Conservation (phyloP, 2,888 invertebrate genomes). For the Labia minor region DNA sequence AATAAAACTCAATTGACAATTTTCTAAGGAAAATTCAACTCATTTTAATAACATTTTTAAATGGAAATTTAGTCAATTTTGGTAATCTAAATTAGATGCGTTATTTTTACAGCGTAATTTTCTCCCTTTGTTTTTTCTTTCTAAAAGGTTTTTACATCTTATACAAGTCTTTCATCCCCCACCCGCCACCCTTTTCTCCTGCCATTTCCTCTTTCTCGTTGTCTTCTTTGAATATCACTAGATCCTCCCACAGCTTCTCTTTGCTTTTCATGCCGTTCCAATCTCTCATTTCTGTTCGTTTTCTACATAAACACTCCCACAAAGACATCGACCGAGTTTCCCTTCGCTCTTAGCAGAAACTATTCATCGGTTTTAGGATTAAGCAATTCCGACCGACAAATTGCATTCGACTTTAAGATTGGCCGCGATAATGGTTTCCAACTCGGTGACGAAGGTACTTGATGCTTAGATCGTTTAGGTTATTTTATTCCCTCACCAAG, state of each 20-base stretch:
- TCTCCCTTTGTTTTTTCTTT: too few relatives aligned
- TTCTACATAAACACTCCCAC: background rate
- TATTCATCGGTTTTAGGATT: constrained; percentile 13
- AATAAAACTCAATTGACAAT: too few relatives aligned
- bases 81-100: too few relatives aligned
- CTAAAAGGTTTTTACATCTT: too few relatives aligned
- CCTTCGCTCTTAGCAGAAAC: constrained; percentile 1
- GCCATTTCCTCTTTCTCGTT: too few relatives aligned
- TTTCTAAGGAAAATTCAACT: too few relatives aligned
- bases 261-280: background rate
- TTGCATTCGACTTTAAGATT: constrained; percentile 1
- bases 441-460: background rate
- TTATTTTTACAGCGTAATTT: too few relatives aligned
- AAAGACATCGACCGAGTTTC: background rate
- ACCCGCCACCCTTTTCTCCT: too few relatives aligned
- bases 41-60: too few relatives aligned
- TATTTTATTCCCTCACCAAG: background rate
- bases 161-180: too few relatives aligned
- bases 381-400: background rate
- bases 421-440: constrained; percentile 5
- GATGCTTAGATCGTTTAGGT: constrained; percentile 3
- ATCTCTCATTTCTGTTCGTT: background rate
- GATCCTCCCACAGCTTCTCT: background rate
- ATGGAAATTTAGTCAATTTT: too few relatives aligned
- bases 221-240: too few relatives aligned